Conservation (phyloP, 2,797 vertebrate genomes). For the Crypturellus tataupa region DNA sequence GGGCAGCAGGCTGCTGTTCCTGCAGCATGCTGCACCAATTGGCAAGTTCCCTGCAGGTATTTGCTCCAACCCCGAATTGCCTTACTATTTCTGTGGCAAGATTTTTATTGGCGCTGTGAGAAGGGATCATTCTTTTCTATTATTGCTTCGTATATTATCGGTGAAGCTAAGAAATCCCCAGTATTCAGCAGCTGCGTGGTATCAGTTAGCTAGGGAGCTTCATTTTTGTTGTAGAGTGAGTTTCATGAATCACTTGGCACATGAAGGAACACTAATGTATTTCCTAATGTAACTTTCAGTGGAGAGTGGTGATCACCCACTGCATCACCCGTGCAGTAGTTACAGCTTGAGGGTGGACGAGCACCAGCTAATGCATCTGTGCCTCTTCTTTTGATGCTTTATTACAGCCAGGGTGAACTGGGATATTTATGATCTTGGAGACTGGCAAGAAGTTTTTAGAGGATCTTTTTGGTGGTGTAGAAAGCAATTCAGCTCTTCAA, state of each 20-base stretch:
- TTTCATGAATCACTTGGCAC: not conserved
- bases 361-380: not conserved
- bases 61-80: not conserved
- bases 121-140: not conserved
- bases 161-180: not conserved
- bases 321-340: not conserved
- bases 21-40: not conserved
- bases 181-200: not conserved
- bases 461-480: not conserved
- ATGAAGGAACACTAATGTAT: not conserved
- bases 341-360: not conserved
- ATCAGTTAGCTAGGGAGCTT: not conserved
- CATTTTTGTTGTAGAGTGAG: not conserved
- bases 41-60: constrained; percentile 12
- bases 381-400: not conserved
- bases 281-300: not conserved
- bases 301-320: not conserved
- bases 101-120: not conserved
- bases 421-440: not conserved
- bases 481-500: not conserved
- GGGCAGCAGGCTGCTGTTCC: not conserved
- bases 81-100: not conserved
- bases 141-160: not conserved
- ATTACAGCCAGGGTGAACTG: not conserved
- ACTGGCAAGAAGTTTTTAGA: not conserved